Evolutionary conservation across 1,140 invertebrate genomes (phyloP).

Genomic region (Pantala flavescens): DNA sequence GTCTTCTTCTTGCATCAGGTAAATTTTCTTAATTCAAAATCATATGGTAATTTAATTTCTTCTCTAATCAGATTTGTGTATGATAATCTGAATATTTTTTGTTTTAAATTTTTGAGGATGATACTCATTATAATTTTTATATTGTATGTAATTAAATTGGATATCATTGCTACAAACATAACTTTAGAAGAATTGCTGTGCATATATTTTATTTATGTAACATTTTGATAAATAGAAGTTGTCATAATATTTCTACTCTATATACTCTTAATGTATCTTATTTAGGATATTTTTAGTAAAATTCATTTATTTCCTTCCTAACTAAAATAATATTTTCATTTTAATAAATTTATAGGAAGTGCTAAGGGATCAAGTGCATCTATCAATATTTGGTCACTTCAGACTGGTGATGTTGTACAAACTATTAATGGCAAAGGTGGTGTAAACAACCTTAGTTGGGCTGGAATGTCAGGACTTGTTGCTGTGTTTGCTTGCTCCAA

Average conservation of each 20-base stretch:
- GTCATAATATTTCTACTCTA: neutral
- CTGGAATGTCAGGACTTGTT: conserved; percentile 37
- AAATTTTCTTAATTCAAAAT: neutral
- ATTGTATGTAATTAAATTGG: too few relatives aligned
- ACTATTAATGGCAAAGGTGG: conserved; percentile 44
- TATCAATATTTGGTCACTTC: conserved; percentile 52
- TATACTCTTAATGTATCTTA: too few relatives aligned
- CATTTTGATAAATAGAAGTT: neutral
- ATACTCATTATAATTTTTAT: too few relatives aligned
- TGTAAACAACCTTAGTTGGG: conserved; percentile 41
- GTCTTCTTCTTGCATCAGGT: conserved; percentile 44
- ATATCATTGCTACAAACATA: too few relatives aligned
- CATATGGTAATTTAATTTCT: neutral
- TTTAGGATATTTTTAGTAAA: too few relatives aligned
- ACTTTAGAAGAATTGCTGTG: too few relatives aligned
- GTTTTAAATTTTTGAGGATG: neutral
- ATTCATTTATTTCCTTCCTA: too few relatives aligned
- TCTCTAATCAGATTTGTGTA: too few relatives aligned
- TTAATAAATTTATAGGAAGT: conserved; percentile 28
- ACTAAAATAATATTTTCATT: too few relatives aligned
- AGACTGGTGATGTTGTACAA: conserved; percentile 46
- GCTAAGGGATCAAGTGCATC: conserved; percentile 41
- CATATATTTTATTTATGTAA: too few relatives aligned
- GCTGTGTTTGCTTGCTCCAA: conserved; percentile 44
- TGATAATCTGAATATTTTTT: too few relatives aligned